Evolutionary conservation across 2,888 invertebrate species (phyloP), one percentile per base, ranked within the genome.

Genomic region (Bellardia bayeri): DNA sequence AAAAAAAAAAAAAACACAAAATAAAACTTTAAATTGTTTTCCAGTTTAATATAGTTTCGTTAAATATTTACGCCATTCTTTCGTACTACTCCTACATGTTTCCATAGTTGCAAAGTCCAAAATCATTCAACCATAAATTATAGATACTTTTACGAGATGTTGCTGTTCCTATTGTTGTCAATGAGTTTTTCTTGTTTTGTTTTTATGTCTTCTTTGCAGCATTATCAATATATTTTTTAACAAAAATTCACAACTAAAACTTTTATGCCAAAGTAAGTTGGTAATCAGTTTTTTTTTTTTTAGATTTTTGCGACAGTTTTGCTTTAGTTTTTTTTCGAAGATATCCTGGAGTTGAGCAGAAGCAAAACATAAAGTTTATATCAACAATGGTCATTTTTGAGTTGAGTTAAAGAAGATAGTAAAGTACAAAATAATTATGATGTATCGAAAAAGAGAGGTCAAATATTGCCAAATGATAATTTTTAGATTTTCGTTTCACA

Each of bases 181-280:
- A 7, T 40, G 37, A 76, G 51, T 54, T 68, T 49, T 49, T 14
- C 33, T 69, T 14, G 0, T 16, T 74, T 74, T 61, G 61, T 69
- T 45, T 13, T 56, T 68, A 8, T 14, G 33, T 33, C 1, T 56
- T 51, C 33, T 74, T 64, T 56, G 33, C 30, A 82, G 68, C 33
- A 69, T 82, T 81, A 51, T 76, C 71, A 72, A 76, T 58, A 72
- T 16, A 7, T 66, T 79, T 76, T 75, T 80, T n/a, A 49, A 51
- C 30, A 80, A 75, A 80, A 58, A 58, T 68, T 74, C 61, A 49
- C 45, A 66, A 78, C 82, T 58, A 58, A n/a, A 80, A 79, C 16
- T 86, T 86, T 69, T 83, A 69, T 75, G 71, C 49, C 72, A 75
- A 76, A 86, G 83, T 76, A 80, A 83, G 71, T 86, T 83, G 69